A percentile compares a stretch with the other conserved stretches of the same genome.
These are phyloP conservation scores for Furcifer pardalis DNA, from an alignment of 2,797 vertebrate species.

Conservation along the genomic window DNA sequence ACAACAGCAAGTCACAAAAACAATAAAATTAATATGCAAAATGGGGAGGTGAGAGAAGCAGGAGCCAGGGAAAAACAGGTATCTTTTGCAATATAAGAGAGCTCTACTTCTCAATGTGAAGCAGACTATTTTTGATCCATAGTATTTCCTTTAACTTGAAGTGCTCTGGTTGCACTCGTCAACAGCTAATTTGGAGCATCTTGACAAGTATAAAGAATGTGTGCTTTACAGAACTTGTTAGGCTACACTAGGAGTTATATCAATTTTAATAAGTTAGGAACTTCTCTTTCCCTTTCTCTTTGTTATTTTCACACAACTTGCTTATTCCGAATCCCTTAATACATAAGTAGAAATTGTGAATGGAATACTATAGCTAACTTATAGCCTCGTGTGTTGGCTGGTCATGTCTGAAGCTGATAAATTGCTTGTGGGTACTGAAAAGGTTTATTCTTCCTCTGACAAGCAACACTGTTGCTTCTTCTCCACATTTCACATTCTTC, in stretches of 20 bases:
- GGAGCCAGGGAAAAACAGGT: too few species aligned
- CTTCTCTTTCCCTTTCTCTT: neutral
- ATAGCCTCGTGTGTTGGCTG: neutral
- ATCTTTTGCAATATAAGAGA: too few species aligned
- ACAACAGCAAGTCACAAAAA: too few species aligned
- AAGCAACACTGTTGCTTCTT: neutral
- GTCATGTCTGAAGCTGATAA: neutral
- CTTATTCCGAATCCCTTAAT: neutral
- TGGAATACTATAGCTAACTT: neutral
- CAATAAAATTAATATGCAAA: too few species aligned
- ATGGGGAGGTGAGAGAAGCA: too few species aligned
- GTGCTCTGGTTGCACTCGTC: neutral
- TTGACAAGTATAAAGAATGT: neutral
- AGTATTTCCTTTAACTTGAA: neutral
- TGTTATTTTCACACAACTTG: neutral
- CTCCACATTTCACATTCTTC: too few species aligned
- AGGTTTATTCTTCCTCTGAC: neutral
- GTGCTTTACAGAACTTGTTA: neutral
- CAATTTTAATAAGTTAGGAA: neutral
- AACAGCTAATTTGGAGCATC: neutral
- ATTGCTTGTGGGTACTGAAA: neutral
- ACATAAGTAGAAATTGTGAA: neutral
- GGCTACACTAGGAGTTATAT: neutral
- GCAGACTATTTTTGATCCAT: neutral
- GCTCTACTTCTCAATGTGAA: too few species aligned